phyloP scores from a whole-genome alignment of 2,113 vertebrate genomes.

The Tangachromis dhanisi region DNA sequence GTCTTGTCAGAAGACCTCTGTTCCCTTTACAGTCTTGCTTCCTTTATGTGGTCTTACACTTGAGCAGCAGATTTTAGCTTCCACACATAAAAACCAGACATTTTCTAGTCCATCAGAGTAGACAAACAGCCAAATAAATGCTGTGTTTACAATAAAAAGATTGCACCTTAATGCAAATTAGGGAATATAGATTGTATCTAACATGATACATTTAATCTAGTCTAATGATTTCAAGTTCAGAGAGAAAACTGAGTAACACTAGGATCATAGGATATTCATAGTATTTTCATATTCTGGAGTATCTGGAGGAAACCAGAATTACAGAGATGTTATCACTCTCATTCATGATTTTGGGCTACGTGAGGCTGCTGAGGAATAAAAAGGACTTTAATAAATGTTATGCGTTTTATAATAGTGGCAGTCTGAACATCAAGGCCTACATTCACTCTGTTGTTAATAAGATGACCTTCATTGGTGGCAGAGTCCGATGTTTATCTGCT shows the following conservation, averaged over 20 bases:
- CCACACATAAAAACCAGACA: not conserved
- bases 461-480: not conserved
- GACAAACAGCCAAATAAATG: not conserved
- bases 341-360: not conserved
- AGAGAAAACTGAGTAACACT: not conserved
- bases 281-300: not conserved
- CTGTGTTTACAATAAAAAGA: not conserved
- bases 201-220: not conserved
- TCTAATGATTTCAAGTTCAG: not conserved
- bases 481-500: not conserved
- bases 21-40: not conserved
- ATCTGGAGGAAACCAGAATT: not conserved
- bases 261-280: not conserved
- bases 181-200: not conserved
- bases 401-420: not conserved
- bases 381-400: not conserved
- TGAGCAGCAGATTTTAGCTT: not conserved
- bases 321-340: not conserved
- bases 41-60: not conserved
- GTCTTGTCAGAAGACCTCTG: not conserved
- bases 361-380: not conserved
- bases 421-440: not conserved
- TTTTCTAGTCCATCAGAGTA: not conserved
- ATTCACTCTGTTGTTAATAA: not conserved
- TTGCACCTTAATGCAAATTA: not conserved